phyloP scores from a whole-genome alignment of 1,140 invertebrate species.

The Drosophila quadrilineata region DNA sequence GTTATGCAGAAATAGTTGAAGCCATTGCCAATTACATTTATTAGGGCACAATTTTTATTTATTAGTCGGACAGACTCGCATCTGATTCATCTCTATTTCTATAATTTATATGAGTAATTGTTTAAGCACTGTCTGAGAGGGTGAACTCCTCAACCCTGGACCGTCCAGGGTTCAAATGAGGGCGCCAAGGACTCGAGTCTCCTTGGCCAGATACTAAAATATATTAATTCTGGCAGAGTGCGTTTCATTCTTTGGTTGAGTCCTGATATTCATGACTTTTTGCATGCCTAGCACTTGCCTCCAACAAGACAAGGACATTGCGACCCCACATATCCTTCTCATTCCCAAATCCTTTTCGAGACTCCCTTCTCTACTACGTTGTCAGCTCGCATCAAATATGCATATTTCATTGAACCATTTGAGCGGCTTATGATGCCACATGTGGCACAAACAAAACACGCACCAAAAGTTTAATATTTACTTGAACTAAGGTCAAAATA shows the following conservation, averaged over 20 bases:
- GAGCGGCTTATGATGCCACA: slow-evolving; percentile 45
- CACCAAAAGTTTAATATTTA: neutral
- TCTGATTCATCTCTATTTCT: slow-evolving; percentile 73
- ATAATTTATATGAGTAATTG: slow-evolving; percentile 76
- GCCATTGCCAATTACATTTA: slow-evolving; percentile 69
- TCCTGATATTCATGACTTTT: slow-evolving; percentile 16
- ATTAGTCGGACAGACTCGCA: slow-evolving; percentile 24
- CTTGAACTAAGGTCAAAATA: neutral
- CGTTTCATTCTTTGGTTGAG: slow-evolving; percentile 16
- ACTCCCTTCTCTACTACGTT: slow-evolving; percentile 21
- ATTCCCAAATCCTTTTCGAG: neutral
- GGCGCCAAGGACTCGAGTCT: neutral
- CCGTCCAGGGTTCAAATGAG: neutral
- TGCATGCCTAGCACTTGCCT: slow-evolving; percentile 17
- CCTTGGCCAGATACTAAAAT: slow-evolving; percentile 52
- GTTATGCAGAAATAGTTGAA: slow-evolving; percentile 50
- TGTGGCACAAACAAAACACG: slow-evolving; percentile 6
- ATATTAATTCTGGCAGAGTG: slow-evolving; percentile 53
- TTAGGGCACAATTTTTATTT: slow-evolving; percentile 71
- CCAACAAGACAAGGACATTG: neutral
- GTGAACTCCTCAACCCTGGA: no score
- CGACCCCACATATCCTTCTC: slow-evolving; percentile 8
- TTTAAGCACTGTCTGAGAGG: neutral
- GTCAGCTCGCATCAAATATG: slow-evolving; percentile 67
- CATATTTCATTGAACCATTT: slow-evolving; percentile 71